phyloP scores from a whole-genome alignment of 2,888 invertebrate genomes.

The Penaeus monodon region DNA sequence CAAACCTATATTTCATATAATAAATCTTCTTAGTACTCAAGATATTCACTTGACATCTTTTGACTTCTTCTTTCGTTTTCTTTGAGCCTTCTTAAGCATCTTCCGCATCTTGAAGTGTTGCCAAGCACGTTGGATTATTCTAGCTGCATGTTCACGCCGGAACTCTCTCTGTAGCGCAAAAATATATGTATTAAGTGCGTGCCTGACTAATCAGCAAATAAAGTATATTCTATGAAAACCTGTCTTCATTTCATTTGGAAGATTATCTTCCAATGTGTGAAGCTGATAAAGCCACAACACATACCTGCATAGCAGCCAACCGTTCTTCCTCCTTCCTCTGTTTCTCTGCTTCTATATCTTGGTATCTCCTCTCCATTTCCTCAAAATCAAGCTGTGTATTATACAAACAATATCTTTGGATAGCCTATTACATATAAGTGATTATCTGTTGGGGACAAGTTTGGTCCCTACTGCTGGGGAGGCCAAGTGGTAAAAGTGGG shows the following conservation, averaged over 20 bases:
- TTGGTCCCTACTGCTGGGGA: no score
- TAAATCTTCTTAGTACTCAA: no score
- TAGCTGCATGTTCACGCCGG: conserved; percentile 56
- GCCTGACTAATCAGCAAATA: background rate
- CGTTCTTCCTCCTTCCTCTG: conserved; percentile 20
- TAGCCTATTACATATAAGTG: no score
- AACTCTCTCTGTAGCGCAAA: conserved; percentile 47
- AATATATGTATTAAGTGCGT: background rate
- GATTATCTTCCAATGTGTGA: background rate
- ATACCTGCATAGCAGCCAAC: conserved; percentile 35
- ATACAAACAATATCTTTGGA: no score
- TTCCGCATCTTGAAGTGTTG: conserved; percentile 64
- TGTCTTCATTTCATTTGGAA: background rate
- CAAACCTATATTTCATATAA: no score
- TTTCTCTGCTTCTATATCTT: conserved; percentile 19
- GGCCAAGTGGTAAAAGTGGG: no score
- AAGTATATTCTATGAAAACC: background rate
- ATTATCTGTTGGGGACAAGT: no score
- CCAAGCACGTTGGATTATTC: conserved; percentile 64
- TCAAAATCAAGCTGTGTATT: conserved; percentile 2
- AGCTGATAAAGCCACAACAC: no score
- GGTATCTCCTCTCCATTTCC: conserved; percentile 5
- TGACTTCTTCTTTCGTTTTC: conserved; percentile 54
- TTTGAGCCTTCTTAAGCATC: conserved; percentile 60
- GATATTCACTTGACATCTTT: conserved; percentile 18